Conservation (phyloP, 2,113 vertebrate genomes). For the Brachirus orientalis region DNA sequence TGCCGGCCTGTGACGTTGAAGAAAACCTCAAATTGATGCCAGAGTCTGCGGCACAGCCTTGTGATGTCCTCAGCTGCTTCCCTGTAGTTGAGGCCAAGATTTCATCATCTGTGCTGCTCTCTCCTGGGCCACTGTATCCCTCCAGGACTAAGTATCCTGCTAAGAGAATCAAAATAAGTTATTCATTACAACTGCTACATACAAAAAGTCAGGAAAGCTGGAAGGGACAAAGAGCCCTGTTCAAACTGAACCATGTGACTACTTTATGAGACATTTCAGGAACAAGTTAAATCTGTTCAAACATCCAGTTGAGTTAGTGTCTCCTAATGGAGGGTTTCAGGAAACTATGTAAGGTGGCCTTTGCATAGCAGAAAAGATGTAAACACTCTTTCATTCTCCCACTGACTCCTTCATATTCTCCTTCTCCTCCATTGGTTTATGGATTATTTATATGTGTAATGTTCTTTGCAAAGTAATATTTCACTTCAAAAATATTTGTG, state of each 20-base stretch:
- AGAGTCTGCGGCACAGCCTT: constrained; percentile 76
- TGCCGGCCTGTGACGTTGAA: constrained; percentile 74
- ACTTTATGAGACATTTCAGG: neutral
- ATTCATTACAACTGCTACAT: too few species aligned
- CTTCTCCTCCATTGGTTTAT: too few species aligned
- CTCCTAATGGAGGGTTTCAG: too few species aligned
- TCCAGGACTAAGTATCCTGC: constrained; percentile 92
- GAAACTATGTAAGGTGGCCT: too few species aligned
- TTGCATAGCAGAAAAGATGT: too few species aligned
- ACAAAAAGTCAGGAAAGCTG: too few species aligned
- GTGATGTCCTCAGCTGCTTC: constrained; percentile 77
- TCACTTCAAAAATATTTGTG: too few species aligned
- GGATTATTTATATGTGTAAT: too few species aligned
- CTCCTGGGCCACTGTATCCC: constrained; percentile 86
- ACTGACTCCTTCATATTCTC: too few species aligned
- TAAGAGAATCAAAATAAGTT: constrained; percentile 43
- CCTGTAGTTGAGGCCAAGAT: constrained; percentile 74
- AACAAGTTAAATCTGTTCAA: neutral
- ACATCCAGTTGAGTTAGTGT: neutral
- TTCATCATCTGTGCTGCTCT: constrained; percentile 94
- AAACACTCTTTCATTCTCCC: too few species aligned
- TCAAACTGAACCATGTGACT: neutral
- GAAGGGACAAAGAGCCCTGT: constrained; percentile 2
- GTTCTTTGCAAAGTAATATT: too few species aligned
- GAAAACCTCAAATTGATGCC: constrained; percentile 80